A percentile compares a stretch with the other conserved stretches of the same genome.
These are phyloP conservation scores for Agriotes lineatus DNA, from an alignment of 2,888 invertebrate species.

Conservation along the genomic window DNA sequence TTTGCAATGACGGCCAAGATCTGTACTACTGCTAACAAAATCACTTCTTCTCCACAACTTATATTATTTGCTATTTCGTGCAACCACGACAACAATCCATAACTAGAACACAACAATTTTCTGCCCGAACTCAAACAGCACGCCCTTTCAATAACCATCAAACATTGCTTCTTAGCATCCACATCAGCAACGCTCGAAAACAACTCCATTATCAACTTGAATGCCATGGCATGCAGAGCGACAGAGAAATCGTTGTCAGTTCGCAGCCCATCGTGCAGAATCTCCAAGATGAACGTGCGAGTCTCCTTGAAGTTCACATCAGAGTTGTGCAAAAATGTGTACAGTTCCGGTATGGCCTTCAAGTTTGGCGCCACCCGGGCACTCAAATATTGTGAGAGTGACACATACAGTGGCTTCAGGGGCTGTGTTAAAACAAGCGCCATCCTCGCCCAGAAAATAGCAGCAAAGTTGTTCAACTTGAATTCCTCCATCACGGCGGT, in stretches of 20 bases:
- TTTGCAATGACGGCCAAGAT: slow-evolving; percentile 32
- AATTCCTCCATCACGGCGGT: slow-evolving; percentile 63
- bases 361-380: slow-evolving; percentile 84
- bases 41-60: not conserved
- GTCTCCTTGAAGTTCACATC: slow-evolving; percentile 78
- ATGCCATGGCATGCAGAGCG: slow-evolving; percentile 78
- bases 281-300: slow-evolving; percentile 82
- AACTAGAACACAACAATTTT: slow-evolving; percentile 74
- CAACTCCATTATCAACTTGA: slow-evolving; percentile 83
- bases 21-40: slow-evolving; percentile 25
- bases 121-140: slow-evolving; percentile 75
- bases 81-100: slow-evolving; percentile 82
- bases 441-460: slow-evolving; percentile 79
- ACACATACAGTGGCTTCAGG: slow-evolving; percentile 80
- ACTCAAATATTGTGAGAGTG: slow-evolving; percentile 68
- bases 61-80: slow-evolving; percentile 59
- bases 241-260: slow-evolving; percentile 81
- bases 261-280: slow-evolving; percentile 82
- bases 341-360: slow-evolving; percentile 87
- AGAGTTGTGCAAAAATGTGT: slow-evolving; percentile 85
- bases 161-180: slow-evolving; percentile 74
- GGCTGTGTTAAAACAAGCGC: slow-evolving; percentile 81
- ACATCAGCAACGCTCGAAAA: slow-evolving; percentile 76
- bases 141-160: slow-evolving; percentile 74
- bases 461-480: slow-evolving; percentile 65